Evolutionary conservation across 30 jellyfish, hydroid and myxozoan species (phyloP).

Genomic region (Aurelia aurita): DNA sequence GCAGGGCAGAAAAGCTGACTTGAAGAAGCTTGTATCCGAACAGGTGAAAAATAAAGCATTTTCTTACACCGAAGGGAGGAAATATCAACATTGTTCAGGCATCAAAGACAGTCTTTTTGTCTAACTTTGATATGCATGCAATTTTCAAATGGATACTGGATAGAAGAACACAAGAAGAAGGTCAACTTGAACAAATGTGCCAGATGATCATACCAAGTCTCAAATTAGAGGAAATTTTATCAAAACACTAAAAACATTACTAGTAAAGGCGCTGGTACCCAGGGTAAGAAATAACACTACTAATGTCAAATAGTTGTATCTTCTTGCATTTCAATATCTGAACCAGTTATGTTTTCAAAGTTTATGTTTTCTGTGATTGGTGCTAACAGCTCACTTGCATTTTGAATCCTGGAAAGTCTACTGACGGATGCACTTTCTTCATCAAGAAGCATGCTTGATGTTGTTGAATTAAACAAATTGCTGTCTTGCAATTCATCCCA

Average conservation of each 20-base stretch:
- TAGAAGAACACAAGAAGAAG: not conserved
- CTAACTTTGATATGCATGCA: too few species aligned
- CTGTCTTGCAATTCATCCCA: constrained; percentile 1
- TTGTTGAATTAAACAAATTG: not conserved
- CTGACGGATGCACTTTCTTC: constrained; percentile 16
- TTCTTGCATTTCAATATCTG: not conserved
- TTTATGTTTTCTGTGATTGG: not conserved
- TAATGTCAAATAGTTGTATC: too few species aligned
- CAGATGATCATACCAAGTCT: not conserved
- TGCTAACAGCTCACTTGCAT: constrained; percentile 18
- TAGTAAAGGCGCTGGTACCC: not conserved
- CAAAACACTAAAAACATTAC: not conserved
- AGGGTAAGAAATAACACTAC: not conserved
- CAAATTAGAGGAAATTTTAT: not conserved
- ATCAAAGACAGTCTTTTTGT: too few species aligned
- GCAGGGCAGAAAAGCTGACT: not conserved
- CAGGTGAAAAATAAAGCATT: constrained; percentile 1
- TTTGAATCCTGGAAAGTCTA: constrained; percentile 8
- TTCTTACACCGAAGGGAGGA: too few species aligned
- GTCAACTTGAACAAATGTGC: constrained; percentile 10
- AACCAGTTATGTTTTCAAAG: not conserved
- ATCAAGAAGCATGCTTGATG: not conserved
- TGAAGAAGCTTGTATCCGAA: constrained; percentile 31
- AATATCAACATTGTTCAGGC: too few species aligned
- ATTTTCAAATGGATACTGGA: too few species aligned